Base-by-base conservation (phyloP, 2,797 vertebrate species). In the Acanthurus tractus region DNA sequence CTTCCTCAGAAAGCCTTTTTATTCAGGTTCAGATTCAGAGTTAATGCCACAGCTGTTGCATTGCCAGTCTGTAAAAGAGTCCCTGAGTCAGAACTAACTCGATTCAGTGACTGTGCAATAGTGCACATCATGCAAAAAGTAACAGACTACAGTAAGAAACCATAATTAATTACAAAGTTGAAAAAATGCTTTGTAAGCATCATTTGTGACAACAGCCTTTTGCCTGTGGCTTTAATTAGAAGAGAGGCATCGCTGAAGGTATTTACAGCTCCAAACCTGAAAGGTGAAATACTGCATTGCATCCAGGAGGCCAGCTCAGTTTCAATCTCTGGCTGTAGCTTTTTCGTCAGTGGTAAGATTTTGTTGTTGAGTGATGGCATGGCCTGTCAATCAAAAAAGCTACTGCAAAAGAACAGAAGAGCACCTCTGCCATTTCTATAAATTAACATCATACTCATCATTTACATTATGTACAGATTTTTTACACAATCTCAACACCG, bases 1-100 rank as follows among this genome's bases (percentile, higher is more conserved):
- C 81, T 87, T 91, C 79, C 78, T 66, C 87, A 88, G 78, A 90
- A 93, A 88, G 79, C 73, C 55, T 90, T 80, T 91, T 93, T 91
- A 90, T 93, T 91, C 62, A 83, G 81, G 82, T 88, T 88, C 57
- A 88, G 58, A 86, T 84, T 81, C 85, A 85, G 78, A 82, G 67
- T 89, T 76, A 87, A 89, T 89, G 83, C 87, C 86, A 91, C 83
- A 86, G 75, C 86, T 81, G 82, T 70, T 86, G 85, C 75, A 89
- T 86, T 76, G 70, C 77, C 79, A 81, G 78, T 85, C 80, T 84
- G 74, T 86, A 84, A 84, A 90, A 82, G 78, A 87, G 84, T 92
- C 89, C 90, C 90, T 85, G 91, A 94, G 90, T 91, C 82, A 91
- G 83, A 91, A 85, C 77, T 54, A 92, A 91, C 89, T 93, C 36